Base-by-base conservation (phyloP, 2,888 invertebrate genomes). In the Cheilosia vernalis region DNA sequence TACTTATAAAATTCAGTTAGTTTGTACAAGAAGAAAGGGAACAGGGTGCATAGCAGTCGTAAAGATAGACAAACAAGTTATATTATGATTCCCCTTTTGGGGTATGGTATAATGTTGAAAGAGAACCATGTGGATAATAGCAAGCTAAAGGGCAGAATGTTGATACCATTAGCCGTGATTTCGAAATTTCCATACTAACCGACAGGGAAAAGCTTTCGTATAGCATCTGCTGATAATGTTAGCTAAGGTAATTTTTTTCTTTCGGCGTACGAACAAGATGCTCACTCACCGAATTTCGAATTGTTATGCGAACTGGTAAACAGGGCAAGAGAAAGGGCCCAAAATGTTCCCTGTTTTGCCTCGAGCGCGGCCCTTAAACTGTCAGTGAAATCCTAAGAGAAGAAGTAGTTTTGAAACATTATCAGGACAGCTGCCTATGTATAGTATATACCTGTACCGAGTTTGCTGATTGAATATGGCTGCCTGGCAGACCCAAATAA, bases 1-100 rank as follows among this genome's bases (percentile, higher is more conserved):
- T 37, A 42, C 42, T 61, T 37, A 53, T 42, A 44, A 51, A 61
- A 30, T 53, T 44, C 33, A 17, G 60, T 74, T 60, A 67, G 69
- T 69, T 63, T 40, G 58, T 47, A 33, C 55, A 60, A 33, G 15
- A 30, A 21, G 40, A 19, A 17, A 56, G 17, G 30, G 40, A 30
- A 55, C 19, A 24, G 27, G 15, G 55, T 55, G 37, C 63, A 9
- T 30, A 33, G 7, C 17, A 64, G 44, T 49, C 40, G 15, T 24
- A 61, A 61, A 61, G 30, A 63, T 47, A 47, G 63, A 47, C 63
- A 6, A 63, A 33, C 24, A 15, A 24, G 42, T 6, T 15, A 37
- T 58, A 58, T 58, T 58, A 19, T 51, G 37, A 40, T n/a, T 17
- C n/a, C 17, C 13, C 24, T 33, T 21, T 64, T n/a, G 4, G 44